A percentile compares a stretch with the other conserved stretches of the same genome.
phyloP scores from a whole-genome alignment of 2,113 vertebrate genomes.

The Rhynchomys soricoides region DNA sequence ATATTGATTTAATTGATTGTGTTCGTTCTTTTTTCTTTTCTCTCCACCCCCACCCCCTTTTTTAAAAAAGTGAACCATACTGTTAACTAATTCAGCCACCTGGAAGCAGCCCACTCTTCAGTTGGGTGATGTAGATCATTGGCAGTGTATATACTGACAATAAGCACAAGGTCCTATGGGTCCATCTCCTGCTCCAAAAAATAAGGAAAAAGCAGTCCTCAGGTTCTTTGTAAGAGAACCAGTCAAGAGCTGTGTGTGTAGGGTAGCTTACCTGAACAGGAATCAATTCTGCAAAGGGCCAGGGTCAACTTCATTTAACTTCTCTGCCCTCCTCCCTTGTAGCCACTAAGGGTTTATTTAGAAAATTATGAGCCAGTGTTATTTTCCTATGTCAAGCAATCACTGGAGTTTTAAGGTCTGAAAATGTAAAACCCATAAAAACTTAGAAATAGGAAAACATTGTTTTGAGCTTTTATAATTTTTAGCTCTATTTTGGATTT shows the following conservation, averaged over 20 bases:
- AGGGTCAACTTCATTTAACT: background rate
- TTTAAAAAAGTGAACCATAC: background rate
- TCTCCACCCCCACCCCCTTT: too few species aligned
- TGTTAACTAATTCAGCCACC: background rate
- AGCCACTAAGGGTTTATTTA: background rate
- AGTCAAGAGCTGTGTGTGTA: background rate
- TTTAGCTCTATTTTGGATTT: conserved; percentile 19
- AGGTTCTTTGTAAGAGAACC: background rate
- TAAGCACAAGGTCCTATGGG: background rate
- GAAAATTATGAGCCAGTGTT: background rate
- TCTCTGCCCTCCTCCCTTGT: background rate
- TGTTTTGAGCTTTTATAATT: conserved; percentile 42
- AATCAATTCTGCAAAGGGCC: background rate
- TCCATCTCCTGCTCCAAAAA: background rate
- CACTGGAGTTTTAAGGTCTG: background rate
- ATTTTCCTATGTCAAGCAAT: background rate
- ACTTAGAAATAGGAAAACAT: conserved; percentile 31
- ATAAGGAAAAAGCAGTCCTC: background rate
- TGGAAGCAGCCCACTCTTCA: background rate
- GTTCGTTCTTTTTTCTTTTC: too few species aligned
- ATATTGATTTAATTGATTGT: background rate
- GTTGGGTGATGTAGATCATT: background rate
- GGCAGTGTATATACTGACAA: background rate
- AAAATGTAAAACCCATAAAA: background rate
- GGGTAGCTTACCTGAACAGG: too few species aligned